Evolutionary conservation across 2,797 vertebrate species (phyloP), one percentile per base, ranked within the genome.

Genomic region (Typhlichthys eigenmanni): DNA sequence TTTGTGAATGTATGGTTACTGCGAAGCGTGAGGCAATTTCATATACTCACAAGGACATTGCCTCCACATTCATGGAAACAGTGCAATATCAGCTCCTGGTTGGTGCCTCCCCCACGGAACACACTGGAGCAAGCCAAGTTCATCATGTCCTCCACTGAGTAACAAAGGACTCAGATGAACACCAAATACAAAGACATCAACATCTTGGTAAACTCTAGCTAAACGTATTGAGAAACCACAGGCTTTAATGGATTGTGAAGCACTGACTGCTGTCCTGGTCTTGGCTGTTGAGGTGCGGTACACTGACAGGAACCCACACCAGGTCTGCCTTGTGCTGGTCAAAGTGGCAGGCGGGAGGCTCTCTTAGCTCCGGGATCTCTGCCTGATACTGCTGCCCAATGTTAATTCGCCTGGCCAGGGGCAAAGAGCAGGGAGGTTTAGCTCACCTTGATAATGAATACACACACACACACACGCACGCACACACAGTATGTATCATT

Each of bases 51-150:
- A 91, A 98, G 87, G 79, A 98, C 82, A 80, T 95, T 92, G 54
- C 96, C 97, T 69, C 93, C 93, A 48, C 93, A 91, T 89, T 96
- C 95, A 1, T 98, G 93, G 74, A 99, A 92, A 90, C 92, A 96
- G 86, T 99, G 97, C 74, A 97, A 82, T 0, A 92, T 92, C 88
- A 99, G 91, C 88, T 99, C 98, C 91, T 98, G 97, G 80, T 99
- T 99, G 84, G 97, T 99, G 81, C 97, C 97, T 66, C 92, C 97
- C 2, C 97, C 96, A 47, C 85, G 91, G 84, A 99, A 88, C 72
- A 95, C 95, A 80, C 96, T 98, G 60, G 95, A 98, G 77, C 97
- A 98, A 19, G 96, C 94, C 81, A 97, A 93, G 64, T 89, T 95
- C 90, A 98, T 91, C 73, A 99, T 86, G 71, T 94, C 89, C 64